Base-by-base conservation (phyloP, 2,113 vertebrate species). In the Gallinago jamesoni region DNA sequence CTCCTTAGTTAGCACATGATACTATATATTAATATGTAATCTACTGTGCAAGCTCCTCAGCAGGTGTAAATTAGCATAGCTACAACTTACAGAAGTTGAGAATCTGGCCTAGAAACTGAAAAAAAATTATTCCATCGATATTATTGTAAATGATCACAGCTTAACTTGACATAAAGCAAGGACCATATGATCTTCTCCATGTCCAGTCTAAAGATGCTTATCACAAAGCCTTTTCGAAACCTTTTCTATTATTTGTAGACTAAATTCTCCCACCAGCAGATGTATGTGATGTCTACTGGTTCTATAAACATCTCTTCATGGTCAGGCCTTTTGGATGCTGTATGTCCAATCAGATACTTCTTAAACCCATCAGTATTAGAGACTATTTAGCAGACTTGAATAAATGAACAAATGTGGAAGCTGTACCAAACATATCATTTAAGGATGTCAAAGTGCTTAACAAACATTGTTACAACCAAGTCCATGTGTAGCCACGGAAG, bases 401-500 rank as follows among this genome's bases (percentile, higher is more conserved):
- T 93, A 98, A 97, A 97, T 37, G 74, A 98, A 89, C 88, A 95
- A 97, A 91, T 53, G 68, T 95, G 96, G 94, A 97, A 97, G 97
- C 96, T 96, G 94, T 97, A 97, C 80, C 96, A 94, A 95, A 80
- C 87, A 95, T 96, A 96, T 97, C 95, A 97, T 95, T 96, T 82
- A 95, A 91, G 89, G 86, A 96, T 97, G 97, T 97, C 79, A 91
- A 94, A 96, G 96, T 96, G 96, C 97, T 97, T 94, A 94, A 94
- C 89, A 94, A 97, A 94, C 97, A 96, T 80, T 95, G 96, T 96
- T 98, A 97, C 85, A 96, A 93, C 66, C 53, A 47, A 97, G 97
- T 96, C 96, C 97, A 96, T 97, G 97, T 97, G 97, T 97, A 96
- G 97, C 94, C 19, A 97, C 92, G 39, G 93, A 97, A 96, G 97